A percentile compares a stretch with the other conserved stretches of the same genome.
These are phyloP conservation scores for Drosophila villosipedis DNA, from an alignment of 2,888 invertebrate genomes.

Conservation along the genomic window DNA sequence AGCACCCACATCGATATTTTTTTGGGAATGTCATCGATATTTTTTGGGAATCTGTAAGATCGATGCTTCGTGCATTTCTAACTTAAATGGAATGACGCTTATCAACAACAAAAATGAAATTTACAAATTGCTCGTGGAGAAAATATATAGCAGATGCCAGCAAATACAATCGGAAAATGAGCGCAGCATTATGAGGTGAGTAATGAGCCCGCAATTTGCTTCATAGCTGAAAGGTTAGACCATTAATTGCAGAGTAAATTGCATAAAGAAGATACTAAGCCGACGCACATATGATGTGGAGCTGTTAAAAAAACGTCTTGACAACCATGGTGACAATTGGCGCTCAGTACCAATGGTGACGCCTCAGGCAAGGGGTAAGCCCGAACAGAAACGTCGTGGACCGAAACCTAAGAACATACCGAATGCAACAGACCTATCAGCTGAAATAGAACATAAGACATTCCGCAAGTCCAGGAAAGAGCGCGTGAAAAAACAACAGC, in stretches of 20 bases:
- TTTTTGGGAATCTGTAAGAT: neutral
- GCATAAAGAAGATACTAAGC: constrained; percentile 82
- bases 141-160: constrained; percentile 80
- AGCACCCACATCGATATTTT: neutral
- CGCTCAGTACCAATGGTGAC: constrained; percentile 82
- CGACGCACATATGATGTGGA: constrained; percentile 82
- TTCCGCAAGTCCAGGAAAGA: constrained; percentile 71
- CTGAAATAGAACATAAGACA: constrained; percentile 44
- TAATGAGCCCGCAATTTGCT: neutral
- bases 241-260: constrained; percentile 75
- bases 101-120: constrained; percentile 65
- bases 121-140: constrained; percentile 82
- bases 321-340: constrained; percentile 84
- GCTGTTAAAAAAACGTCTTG: constrained; percentile 81
- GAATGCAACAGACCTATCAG: neutral
- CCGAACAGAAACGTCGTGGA: constrained; percentile 84
- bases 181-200: constrained; percentile 82
- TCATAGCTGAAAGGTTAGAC: neutral
- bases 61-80: neutral
- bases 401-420: constrained; percentile 82
- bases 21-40: neutral
- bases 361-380: constrained; percentile 83
- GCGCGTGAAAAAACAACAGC: constrained; percentile 58
- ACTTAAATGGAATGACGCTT: constrained; percentile 68
- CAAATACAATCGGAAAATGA: constrained; percentile 84